phyloP scores from a whole-genome alignment of 2,113 vertebrate genomes.

The Erinaceus europaeus region DNA sequence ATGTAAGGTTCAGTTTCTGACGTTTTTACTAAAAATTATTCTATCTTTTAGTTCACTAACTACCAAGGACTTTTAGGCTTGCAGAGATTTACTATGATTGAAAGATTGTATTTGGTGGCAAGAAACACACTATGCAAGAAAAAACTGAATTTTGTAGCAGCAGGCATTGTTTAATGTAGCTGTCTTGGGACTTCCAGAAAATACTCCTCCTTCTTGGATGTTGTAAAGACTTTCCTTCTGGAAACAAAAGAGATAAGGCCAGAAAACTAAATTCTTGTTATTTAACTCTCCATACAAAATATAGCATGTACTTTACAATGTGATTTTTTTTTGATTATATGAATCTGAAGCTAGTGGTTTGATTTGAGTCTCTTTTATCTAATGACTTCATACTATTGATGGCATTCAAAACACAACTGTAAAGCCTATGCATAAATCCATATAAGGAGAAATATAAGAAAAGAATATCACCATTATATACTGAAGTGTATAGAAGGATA shows the following conservation, averaged over 20 bases:
- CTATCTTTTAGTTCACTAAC: constrained; percentile 73
- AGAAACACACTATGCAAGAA: constrained; percentile 40
- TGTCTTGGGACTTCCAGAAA: constrained; percentile 64
- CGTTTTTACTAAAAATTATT: constrained; percentile 61
- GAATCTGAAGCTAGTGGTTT: not conserved
- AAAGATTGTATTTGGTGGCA: constrained; percentile 54
- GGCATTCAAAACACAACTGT: constrained; percentile 10
- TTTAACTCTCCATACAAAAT: constrained; percentile 53
- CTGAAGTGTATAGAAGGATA: not conserved
- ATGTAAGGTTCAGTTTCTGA: constrained; percentile 53
- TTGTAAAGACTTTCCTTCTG: constrained; percentile 52
- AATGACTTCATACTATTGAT: constrained; percentile 29
- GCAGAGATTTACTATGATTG: constrained; percentile 30
- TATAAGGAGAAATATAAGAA: not conserved
- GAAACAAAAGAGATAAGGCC: constrained; percentile 57
- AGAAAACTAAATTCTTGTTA: not conserved
- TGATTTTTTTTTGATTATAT: constrained; percentile 54
- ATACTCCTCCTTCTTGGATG: constrained; percentile 33
- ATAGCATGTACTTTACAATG: not conserved
- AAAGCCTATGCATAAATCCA: not conserved
- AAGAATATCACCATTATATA: not conserved
- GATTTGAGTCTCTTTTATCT: constrained; percentile 25
- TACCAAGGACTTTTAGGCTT: constrained; percentile 50
- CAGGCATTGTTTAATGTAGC: constrained; percentile 71
- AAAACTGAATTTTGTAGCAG: constrained; percentile 31